Base-by-base conservation (phyloP, 2,113 vertebrate genomes). In the Dinomys branickii region DNA sequence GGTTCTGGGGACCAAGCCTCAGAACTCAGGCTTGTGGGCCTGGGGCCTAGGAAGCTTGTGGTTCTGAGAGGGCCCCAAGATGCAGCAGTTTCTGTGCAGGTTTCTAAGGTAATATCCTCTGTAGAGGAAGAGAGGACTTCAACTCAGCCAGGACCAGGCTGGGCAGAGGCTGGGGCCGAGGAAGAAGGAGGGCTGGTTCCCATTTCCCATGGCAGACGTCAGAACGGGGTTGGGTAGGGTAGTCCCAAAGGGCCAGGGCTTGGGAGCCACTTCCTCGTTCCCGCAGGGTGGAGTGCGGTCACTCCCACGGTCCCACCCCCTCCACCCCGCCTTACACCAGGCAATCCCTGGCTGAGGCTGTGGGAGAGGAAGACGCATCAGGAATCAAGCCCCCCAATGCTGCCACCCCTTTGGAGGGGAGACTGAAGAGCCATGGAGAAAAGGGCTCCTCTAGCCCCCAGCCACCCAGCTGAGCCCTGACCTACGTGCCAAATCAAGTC, bases 181-280 rank as follows among this genome's bases (percentile, higher is more conserved):
- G 77, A 85, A 95, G 77, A 50, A 26, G 44, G 24, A 33, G 44
- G 24, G 33, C 22, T 50, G 87, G 59, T 95, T 96, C 52, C 63
- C 61, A 58, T 63, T 97, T 97, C 87, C 95, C 87, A 97, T 87
- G 75, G 30, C 6, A 33, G 63, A 52, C 10, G 38, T 92, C 90
- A 86, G 75, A 81, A 33, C 6, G 38, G 82, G 12, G 47, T 24
- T 92, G 81, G 84, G n/a, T 12, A 92, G 95, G 92, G 85, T 58
- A 20, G 77, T 88, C 73, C 83, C 58, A 50, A 87, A 96, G 63
- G 38, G 54, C 61, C 50, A 75, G 69, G 52, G 20, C 65, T 61
- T 7, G 2, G 84, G 63, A 81, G 52, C 54, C 35, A 52, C 35
- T 97, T 97, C 97, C 96, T 97, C 93, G 97, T 97, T 95, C 97